A percentile compares a stretch with the other conserved stretches of the same genome.
Conservation (phyloP, 64 coral and sea anemone genomes). For the Trachythela sp. region DNA sequence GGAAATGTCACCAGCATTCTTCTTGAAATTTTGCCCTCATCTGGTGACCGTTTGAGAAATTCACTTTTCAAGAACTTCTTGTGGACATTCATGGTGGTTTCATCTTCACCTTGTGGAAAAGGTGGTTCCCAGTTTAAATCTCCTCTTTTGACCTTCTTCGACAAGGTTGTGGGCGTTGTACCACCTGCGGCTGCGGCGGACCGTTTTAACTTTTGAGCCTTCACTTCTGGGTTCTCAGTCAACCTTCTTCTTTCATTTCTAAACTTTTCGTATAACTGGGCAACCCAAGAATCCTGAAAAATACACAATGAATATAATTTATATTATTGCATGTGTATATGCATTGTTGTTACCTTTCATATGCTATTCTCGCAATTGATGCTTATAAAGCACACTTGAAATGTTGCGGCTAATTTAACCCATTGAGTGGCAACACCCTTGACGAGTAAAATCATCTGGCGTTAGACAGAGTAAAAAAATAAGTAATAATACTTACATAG, state of each 20-base stretch:
- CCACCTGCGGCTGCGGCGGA: not conserved
- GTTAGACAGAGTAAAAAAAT: too few relatives aligned
- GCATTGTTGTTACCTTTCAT: too few relatives aligned
- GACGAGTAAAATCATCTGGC: too few relatives aligned
- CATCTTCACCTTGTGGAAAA: not conserved
- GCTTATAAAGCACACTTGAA: too few relatives aligned
- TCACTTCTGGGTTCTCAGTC: conserved; percentile 29
- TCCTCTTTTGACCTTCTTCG: not conserved
- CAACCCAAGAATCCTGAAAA: conserved; percentile 35
- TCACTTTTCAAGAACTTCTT: not conserved
- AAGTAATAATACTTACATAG: conserved; percentile 1
- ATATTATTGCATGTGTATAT: too few relatives aligned
- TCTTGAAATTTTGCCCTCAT: not conserved
- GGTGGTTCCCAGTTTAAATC: not conserved
- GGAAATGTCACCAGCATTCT: not conserved
- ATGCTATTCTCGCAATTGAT: too few relatives aligned
- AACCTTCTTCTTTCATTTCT: conserved; percentile 24
- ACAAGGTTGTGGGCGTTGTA: not conserved
- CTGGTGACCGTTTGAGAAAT: not conserved
- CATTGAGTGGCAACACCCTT: too few relatives aligned
- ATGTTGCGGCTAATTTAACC: too few relatives aligned
- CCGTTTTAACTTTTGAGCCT: not conserved
- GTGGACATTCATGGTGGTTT: not conserved
- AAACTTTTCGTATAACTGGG: conserved; percentile 41
- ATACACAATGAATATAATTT: too few relatives aligned